Evolutionary conservation across 2,888 invertebrate genomes (phyloP).

Genomic region (Xestobium rufovillosum): DNA sequence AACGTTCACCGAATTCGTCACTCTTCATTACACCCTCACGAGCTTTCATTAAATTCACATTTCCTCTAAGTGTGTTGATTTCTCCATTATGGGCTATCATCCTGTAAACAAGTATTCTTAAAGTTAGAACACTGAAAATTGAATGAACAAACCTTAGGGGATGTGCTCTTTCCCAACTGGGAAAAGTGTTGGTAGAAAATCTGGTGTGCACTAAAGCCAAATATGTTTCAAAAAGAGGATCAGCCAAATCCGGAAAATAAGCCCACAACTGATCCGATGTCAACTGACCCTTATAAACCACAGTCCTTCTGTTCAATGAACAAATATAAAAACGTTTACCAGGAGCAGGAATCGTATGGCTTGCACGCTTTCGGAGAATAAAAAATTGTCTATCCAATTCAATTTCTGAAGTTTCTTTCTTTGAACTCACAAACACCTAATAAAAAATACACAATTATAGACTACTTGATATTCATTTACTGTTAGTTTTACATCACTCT

Average conservation of each 20-base stretch:
- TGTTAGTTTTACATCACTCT: too few species aligned
- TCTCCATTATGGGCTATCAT: slow-evolving; percentile 98
- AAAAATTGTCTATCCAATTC: slow-evolving; percentile 49
- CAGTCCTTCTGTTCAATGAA: slow-evolving; percentile 79
- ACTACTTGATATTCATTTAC: not conserved
- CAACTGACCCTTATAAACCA: slow-evolving; percentile 97
- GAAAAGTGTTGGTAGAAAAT: slow-evolving; percentile 99
- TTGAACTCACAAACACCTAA: slow-evolving; percentile 53
- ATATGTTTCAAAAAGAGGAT: slow-evolving; percentile 85
- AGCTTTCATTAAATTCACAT: slow-evolving; percentile 97
- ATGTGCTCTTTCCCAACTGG: slow-evolving; percentile 98
- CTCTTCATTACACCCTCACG: slow-evolving; percentile 97
- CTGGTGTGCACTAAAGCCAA: slow-evolving; percentile 94
- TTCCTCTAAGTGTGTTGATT: slow-evolving; percentile 97
- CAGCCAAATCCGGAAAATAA: slow-evolving; percentile 61
- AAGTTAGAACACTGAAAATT: slow-evolving; percentile 8
- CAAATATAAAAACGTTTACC: slow-evolving; percentile 93
- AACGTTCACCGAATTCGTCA: slow-evolving; percentile 69
- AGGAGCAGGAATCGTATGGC: slow-evolving; percentile 78
- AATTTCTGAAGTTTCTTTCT: slow-evolving; percentile 29
- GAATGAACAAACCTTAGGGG: slow-evolving; percentile 67
- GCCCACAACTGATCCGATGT: slow-evolving; percentile 90
- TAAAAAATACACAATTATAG: slow-evolving; percentile 23
- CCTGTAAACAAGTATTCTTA: slow-evolving; percentile 38
- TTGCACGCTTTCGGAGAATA: slow-evolving; percentile 86